Base-by-base conservation (phyloP, 2,113 vertebrate genomes). In the Sclerurus mexicanus region DNA sequence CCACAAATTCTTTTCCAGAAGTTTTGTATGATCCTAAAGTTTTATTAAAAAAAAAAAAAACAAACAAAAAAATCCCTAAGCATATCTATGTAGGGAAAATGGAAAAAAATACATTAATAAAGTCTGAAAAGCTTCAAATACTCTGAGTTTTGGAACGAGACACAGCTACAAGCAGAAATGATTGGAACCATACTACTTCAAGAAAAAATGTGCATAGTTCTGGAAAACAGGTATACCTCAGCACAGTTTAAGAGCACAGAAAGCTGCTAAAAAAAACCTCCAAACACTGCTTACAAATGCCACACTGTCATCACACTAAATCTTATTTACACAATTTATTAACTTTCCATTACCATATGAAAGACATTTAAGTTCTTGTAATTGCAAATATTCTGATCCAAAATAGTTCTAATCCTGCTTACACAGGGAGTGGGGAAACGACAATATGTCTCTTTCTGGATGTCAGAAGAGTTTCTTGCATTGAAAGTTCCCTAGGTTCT, bases 301-400 rank as follows among this genome's bases (percentile, higher is more conserved):
- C 2, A 83, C 30, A 60, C 30, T 68, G 40, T 77, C 59, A 91
- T 83, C 47, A 3, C 58, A 66, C 69, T 62, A 85, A 78, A 37
- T 82, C 62, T 96, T 89, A 95, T 68, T 98, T 92, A 87, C 35
- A 80, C 50, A 94, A 80, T 19, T 88, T 59, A 85, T 59, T 77
- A 66, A 82, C 63, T 96, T 87, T 83, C 78, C 40, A 74, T 71
- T 85, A 95, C 58, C 60, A 92, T 59, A 50, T 37, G 72, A 92
- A 96, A 84, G n/a, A 42, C 79, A 73, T 59, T 31, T 15, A 50
- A 72, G n/a, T 53, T 95, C 94, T 64, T 79, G 62, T 52, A 97
- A 91, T 53, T 94, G 92, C 74, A 97, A 96, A 93, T 78, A 82
- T 30, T 91, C 56, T 46, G 14, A 67, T 87, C 53, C 86, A 90